These are phyloP conservation scores for Bilobella aurantiaca DNA, from an alignment of 1,140 invertebrate species.

Conservation along the genomic window DNA sequence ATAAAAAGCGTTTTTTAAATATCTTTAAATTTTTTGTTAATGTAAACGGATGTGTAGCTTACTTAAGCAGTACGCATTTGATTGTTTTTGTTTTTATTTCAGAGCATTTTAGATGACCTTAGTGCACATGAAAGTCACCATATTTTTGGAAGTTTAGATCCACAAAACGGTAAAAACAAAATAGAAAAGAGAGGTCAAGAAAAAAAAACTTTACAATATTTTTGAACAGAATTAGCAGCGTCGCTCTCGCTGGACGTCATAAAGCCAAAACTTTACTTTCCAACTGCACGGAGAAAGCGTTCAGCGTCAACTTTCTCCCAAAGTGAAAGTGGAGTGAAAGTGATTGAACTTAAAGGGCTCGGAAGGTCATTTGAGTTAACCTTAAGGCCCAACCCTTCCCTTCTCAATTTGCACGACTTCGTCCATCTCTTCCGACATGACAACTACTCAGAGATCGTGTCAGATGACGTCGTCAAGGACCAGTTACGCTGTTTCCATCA, in stretches of 20 bases:
- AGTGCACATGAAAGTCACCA: no score
- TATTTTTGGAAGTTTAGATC: no score
- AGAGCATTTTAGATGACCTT: no score
- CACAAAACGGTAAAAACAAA: no score
- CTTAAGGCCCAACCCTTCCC: conserved; percentile 19
- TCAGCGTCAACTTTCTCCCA: background rate
- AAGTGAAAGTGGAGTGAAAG: conserved; percentile 12
- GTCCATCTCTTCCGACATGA: conserved; percentile 25
- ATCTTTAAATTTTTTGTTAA: no score
- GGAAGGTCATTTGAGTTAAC: conserved; percentile 20
- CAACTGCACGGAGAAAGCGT: conserved; percentile 12
- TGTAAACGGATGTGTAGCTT: no score
- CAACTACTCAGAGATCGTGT: conserved; percentile 25
- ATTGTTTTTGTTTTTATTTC: no score
- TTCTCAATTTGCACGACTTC: conserved; percentile 23
- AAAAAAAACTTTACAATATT: no score
- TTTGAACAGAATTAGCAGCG: no score
- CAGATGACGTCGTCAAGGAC: conserved; percentile 16
- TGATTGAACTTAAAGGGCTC: conserved; percentile 22
- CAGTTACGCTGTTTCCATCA: conserved; percentile 28
- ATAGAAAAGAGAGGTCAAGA: no score
- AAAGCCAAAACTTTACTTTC: conserved; percentile 19
- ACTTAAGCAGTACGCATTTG: no score
- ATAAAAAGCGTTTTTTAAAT: no score
- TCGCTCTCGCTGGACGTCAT: conserved; percentile 29